phyloP scores from a whole-genome alignment of 1,140 invertebrate species.

The Eupristina koningsbergeri region DNA sequence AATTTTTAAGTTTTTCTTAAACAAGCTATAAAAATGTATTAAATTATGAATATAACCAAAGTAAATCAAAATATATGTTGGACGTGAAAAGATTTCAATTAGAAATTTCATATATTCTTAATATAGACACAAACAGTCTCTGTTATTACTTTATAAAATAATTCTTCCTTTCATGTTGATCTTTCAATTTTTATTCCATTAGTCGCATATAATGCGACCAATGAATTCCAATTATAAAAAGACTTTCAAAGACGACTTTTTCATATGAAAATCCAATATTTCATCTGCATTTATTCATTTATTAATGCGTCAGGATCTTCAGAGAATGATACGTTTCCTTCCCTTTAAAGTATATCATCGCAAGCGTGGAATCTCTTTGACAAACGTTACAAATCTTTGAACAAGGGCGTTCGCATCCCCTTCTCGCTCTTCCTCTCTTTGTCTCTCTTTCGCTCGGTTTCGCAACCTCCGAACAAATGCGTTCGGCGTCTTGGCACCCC shows the following conservation, averaged over 20 bases:
- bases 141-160: no score
- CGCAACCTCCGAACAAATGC: not conserved
- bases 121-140: no score
- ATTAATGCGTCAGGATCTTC: not conserved
- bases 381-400: slow-evolving; percentile 13
- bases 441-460: not conserved
- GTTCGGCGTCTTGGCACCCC: not conserved
- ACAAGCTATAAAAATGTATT: no score
- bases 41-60: no score
- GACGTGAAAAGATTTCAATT: no score
- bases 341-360: not conserved
- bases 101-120: no score
- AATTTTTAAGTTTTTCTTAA: no score
- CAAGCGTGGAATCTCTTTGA: slow-evolving; percentile 6
- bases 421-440: not conserved
- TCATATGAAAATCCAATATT: not conserved
- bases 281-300: not conserved
- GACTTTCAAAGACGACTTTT: not conserved
- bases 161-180: no score
- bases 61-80: no score
- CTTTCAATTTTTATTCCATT: not conserved
- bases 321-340: not conserved
- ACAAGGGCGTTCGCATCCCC: not conserved
- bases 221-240: not conserved
- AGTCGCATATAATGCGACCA: not conserved